Evolutionary conservation across 64 coral and sea anemone genomes (phyloP), one percentile per base, ranked within the genome.

Genomic region (Dendronephthya gigantea): DNA sequence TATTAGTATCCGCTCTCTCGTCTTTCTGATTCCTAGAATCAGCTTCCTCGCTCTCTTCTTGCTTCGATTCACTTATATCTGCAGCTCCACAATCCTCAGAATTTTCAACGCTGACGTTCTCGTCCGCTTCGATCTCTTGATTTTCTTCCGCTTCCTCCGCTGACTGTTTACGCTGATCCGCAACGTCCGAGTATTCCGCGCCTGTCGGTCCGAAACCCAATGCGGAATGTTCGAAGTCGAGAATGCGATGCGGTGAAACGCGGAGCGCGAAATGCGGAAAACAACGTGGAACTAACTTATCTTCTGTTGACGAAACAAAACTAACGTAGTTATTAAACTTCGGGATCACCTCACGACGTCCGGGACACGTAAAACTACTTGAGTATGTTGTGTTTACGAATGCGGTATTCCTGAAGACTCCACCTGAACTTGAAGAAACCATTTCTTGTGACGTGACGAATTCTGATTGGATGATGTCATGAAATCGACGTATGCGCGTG

Each of bases 261-360:
- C 12, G 72, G 28, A 79, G 72, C 15, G 72, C 72, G 72, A 36
- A 79, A 79, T 79, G 72, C 1, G 72, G 72, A 79, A 79, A 79
- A 34, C 72, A 79, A 12, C 72, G 72, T 16, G 72, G 36, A 12
- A 29, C 29, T 3, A 79, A 33, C 28, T 79, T 34, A 36, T 79
- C 72, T 10, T 79, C 27, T 35, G 55, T 62, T 27, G 0, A 23
- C 7, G 25, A 23, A 62, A 62, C 55, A n/a, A 62, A 62, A 62
- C 55, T 62, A 19, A 62, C 55, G 55, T 62, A 62, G 55, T 13
- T 27, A n/a, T 22, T 15, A 62, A 62, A 62, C 25, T 23, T 62
- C 55, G 19, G 8, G 0, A 23, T 19, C 17, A 7, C 17, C 19
- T n/a, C 50, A 16, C 23, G 55, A n/a, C 25, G 19, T 6, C 17